Conservation (phyloP, 2,113 vertebrate species). For the Syngnathoides biaculeatus region DNA sequence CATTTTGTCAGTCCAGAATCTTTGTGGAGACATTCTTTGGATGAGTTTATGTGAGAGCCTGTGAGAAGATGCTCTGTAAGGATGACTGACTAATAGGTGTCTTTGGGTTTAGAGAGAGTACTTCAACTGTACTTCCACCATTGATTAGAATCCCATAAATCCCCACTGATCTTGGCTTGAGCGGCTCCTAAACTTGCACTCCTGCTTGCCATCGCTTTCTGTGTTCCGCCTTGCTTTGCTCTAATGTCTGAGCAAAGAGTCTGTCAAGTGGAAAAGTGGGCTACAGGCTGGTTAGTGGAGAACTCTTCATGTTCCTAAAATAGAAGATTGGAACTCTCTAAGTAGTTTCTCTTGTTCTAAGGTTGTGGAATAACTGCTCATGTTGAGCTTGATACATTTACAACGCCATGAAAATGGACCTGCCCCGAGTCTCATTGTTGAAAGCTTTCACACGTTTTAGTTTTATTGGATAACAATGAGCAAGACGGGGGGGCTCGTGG, state of each 20-base stretch:
- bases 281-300: constrained; percentile 10
- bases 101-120: constrained; percentile 6
- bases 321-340: constrained; percentile 52
- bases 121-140: background rate
- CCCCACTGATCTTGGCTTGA: constrained; percentile 12
- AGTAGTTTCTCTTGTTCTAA: constrained; percentile 65
- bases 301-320: constrained; percentile 49
- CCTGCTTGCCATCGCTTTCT: constrained; percentile 12
- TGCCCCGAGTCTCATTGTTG: constrained; percentile 23
- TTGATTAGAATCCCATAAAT: constrained; percentile 15
- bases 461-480: constrained; percentile 4
- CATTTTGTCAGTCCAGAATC: constrained; percentile 1
- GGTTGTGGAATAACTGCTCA: constrained; percentile 54
- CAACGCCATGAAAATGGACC: constrained; percentile 41
- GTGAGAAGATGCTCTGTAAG: background rate
- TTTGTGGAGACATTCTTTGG: constrained; percentile 5
- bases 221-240: constrained; percentile 22
- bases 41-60: background rate
- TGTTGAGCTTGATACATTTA: constrained; percentile 37
- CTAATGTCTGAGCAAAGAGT: constrained; percentile 35
- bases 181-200: constrained; percentile 7
- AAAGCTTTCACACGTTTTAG: constrained; percentile 3
- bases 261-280: constrained; percentile 26
- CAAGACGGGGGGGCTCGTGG: background rate
- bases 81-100: constrained; percentile 1